Evolutionary conservation across 2,888 invertebrate genomes (phyloP).

Genomic region (Oxytorus armatus): DNA sequence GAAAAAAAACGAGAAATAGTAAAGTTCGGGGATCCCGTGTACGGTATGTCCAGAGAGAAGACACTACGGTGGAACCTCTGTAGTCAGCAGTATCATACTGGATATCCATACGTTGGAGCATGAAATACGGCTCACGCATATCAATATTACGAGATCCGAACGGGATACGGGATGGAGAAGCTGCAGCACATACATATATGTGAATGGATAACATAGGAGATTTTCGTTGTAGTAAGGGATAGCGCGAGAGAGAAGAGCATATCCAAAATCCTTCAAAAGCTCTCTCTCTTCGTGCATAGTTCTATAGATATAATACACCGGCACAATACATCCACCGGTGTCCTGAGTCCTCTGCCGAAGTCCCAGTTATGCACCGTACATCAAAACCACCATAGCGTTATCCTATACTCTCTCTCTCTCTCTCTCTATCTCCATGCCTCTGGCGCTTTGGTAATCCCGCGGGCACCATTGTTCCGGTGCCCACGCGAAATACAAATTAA

Average conservation of each 20-base stretch:
- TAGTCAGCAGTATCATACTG: conserved; percentile 23
- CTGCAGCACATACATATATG: neutral
- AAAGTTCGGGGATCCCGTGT: conserved; percentile 34
- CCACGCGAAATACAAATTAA: conserved; percentile 65
- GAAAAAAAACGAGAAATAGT: conserved; percentile 15
- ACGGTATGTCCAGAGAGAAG: conserved; percentile 7
- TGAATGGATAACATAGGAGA: conserved; percentile 12
- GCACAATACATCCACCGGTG: conserved; percentile 28
- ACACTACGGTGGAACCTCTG: neutral
- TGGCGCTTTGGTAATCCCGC: conserved; percentile 64
- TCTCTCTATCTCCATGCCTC: conserved; percentile 11
- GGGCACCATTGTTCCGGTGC: conserved; percentile 54
- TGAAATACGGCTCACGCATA: conserved; percentile 70
- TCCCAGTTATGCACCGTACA: conserved; percentile 49
- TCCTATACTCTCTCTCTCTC: conserved; percentile 16
- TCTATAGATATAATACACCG: conserved; percentile 38
- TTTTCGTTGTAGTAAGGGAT: conserved; percentile 23
- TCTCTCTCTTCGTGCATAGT: conserved; percentile 9
- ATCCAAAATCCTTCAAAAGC: conserved; percentile 50
- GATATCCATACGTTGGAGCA: conserved; percentile 47
- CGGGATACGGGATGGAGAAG: conserved; percentile 28
- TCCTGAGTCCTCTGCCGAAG: conserved; percentile 40
- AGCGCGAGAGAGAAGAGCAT: conserved; percentile 39
- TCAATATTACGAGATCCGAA: conserved; percentile 70
- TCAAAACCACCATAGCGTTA: conserved; percentile 60